Percentiles rank a stretch among this genome's conserved stretches.
These are phyloP conservation scores for Dermatophagoides farinae DNA, from an alignment of 1,140 invertebrate species.

Conservation along the genomic window DNA sequence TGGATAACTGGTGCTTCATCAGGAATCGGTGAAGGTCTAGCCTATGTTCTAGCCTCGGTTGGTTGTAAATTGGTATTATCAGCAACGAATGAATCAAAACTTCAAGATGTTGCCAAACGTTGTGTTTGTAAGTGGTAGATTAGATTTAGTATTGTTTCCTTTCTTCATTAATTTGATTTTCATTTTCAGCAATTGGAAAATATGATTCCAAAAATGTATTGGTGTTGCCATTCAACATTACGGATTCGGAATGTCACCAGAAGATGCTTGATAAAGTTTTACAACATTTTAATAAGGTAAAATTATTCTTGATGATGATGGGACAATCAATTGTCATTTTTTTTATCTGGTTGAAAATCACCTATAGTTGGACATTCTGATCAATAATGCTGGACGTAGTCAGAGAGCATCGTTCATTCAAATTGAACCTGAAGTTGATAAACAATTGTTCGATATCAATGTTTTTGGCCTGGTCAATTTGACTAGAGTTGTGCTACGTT, in stretches of 20 bases:
- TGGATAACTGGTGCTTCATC: conserved; percentile 77
- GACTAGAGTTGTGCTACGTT: conserved; percentile 39
- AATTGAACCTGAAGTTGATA: conserved; percentile 50
- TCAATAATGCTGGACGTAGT: conserved; percentile 60
- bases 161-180: neutral
- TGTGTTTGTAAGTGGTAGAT: conserved; percentile 32
- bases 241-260: conserved; percentile 39
- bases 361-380: conserved; percentile 44
- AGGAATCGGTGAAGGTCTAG: conserved; percentile 61
- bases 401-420: conserved; percentile 54
- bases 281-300: conserved; percentile 38
- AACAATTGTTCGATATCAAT: conserved; percentile 56
- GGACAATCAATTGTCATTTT: neutral
- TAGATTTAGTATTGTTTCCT: neutral
- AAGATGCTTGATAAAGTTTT: conserved; percentile 40
- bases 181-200: neutral
- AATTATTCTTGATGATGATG: neutral
- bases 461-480: conserved; percentile 53
- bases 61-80: conserved; percentile 50
- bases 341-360: too few species aligned
- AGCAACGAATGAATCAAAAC: conserved; percentile 45
- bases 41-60: conserved; percentile 43
- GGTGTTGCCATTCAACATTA: conserved; percentile 17
- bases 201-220: conserved; percentile 14
- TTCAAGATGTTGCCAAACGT: conserved; percentile 46